phyloP scores from a whole-genome alignment of 2,888 invertebrate species.

The Sylvicola cinctus region DNA sequence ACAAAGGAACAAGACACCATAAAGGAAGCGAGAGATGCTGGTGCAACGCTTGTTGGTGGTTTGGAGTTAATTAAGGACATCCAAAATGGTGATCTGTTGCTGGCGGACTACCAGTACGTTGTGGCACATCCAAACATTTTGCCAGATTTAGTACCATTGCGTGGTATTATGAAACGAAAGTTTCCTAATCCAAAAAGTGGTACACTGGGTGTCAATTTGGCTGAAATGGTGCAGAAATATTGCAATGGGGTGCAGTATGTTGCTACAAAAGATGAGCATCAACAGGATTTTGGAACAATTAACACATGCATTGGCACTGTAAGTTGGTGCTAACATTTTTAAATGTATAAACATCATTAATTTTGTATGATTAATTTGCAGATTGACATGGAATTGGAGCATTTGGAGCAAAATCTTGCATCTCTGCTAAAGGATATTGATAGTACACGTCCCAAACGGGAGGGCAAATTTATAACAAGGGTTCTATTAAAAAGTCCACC shows the following conservation, averaged over 20 bases:
- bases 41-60: slow-evolving; percentile 54
- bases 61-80: slow-evolving; percentile 54
- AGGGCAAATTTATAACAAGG: slow-evolving; percentile 50
- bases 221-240: slow-evolving; percentile 38
- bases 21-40: slow-evolving; percentile 39
- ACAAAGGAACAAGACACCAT: slow-evolving; percentile 34
- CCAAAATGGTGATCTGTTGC: slow-evolving; percentile 44
- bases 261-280: slow-evolving; percentile 41
- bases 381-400: slow-evolving; percentile 49
- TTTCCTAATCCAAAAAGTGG: slow-evolving; percentile 50
- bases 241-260: slow-evolving; percentile 48
- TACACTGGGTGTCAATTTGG: slow-evolving; percentile 44
- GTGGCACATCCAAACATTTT: slow-evolving; percentile 64
- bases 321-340: slow-evolving; percentile 14
- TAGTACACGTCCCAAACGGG: slow-evolving; percentile 39
- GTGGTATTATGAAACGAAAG: slow-evolving; percentile 55
- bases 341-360: background rate
- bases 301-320: slow-evolving; percentile 50
- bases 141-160: slow-evolving; percentile 49
- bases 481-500: slow-evolving; percentile 41
- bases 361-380: slow-evolving; percentile 19
- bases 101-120: slow-evolving; percentile 49
- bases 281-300: slow-evolving; percentile 48
- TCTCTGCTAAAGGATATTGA: slow-evolving; percentile 43
- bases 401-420: slow-evolving; percentile 52